Evolutionary conservation across 2,888 invertebrate species (phyloP).

Genomic region (Baccha elongata): DNA sequence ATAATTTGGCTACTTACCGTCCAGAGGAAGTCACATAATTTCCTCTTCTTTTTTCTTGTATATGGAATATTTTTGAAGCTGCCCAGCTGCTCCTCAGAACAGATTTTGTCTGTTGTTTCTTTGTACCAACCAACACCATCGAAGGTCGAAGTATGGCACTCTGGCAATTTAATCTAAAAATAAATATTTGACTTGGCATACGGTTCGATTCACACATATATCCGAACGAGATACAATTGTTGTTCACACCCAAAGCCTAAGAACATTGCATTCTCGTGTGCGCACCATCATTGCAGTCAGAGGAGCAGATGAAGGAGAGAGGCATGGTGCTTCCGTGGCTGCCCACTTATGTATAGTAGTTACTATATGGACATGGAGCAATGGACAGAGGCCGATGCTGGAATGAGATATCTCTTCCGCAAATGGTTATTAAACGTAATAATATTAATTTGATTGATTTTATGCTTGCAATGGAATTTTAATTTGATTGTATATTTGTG

Average conservation of each 20-base stretch:
- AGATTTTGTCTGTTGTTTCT: not conserved
- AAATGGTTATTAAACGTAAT: constrained; percentile 71
- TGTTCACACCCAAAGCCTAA: constrained; percentile 63
- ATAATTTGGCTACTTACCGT: constrained; percentile 73
- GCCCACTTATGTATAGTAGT: constrained; percentile 41
- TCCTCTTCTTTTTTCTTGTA: constrained; percentile 14
- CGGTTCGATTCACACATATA: constrained; percentile 55
- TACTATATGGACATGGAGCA: constrained; percentile 6
- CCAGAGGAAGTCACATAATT: constrained; percentile 45
- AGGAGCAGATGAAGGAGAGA: not conserved
- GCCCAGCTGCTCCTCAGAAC: constrained; percentile 50
- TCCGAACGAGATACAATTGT: constrained; percentile 56
- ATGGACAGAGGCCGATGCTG: constrained; percentile 48
- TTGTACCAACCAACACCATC: not conserved
- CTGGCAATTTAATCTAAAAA: constrained; percentile 70
- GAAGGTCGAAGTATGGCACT: constrained; percentile 2
- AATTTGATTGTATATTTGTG: constrained; percentile 37
- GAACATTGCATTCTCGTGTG: constrained; percentile 35
- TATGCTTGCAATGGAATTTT: constrained; percentile 69
- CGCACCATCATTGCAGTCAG: constrained; percentile 3
- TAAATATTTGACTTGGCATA: constrained; percentile 73
- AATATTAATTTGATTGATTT: constrained; percentile 73
- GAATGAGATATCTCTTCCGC: constrained; percentile 71
- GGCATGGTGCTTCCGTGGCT: constrained; percentile 41
- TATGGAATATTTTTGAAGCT: constrained; percentile 37